Percentiles rank a stretch among this genome's conserved stretches.
Evolutionary conservation across 2,797 vertebrate species (phyloP).

Genomic region (Rhinichthys osculus): DNA sequence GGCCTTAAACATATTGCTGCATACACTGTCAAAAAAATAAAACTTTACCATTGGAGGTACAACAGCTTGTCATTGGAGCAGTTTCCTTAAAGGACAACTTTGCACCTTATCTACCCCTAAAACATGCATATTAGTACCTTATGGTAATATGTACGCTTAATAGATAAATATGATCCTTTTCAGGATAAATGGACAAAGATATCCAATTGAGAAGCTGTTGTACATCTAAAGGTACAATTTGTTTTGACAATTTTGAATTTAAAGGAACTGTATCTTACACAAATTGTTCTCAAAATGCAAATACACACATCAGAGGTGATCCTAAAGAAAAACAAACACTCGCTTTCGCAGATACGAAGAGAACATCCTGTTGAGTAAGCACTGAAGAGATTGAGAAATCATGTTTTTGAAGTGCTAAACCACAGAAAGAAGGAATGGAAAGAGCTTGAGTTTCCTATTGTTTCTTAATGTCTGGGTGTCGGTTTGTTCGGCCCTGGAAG

Average conservation of each 20-base stretch:
- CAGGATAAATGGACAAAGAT: background rate
- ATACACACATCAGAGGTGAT: slow-evolving; percentile 15
- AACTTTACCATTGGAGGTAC: background rate
- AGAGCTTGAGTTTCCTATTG: slow-evolving; percentile 80
- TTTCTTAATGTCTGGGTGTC: slow-evolving; percentile 66
- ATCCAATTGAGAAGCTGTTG: background rate
- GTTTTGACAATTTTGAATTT: background rate
- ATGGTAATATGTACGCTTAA: background rate
- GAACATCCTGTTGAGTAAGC: slow-evolving; percentile 72
- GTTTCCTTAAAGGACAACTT: too few species aligned
- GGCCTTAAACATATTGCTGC: background rate
- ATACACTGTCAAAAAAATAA: background rate
- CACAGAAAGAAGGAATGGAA: slow-evolving; percentile 74
- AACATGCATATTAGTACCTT: background rate
- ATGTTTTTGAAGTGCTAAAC: slow-evolving; percentile 80
- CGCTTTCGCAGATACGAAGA: slow-evolving; percentile 67
- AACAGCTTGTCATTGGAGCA: background rate
- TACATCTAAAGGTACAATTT: background rate
- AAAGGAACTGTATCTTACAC: background rate
- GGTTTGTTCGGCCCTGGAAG: slow-evolving; percentile 51
- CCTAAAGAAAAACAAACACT: slow-evolving; percentile 32
- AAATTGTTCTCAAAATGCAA: background rate
- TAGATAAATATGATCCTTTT: too few species aligned
- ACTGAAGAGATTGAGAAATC: slow-evolving; percentile 64
- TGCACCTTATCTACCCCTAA: background rate